A percentile compares a stretch with the other conserved stretches of the same genome.
Evolutionary conservation across 2,113 vertebrate genomes (phyloP).

Genomic region (Osmerus mordax): DNA sequence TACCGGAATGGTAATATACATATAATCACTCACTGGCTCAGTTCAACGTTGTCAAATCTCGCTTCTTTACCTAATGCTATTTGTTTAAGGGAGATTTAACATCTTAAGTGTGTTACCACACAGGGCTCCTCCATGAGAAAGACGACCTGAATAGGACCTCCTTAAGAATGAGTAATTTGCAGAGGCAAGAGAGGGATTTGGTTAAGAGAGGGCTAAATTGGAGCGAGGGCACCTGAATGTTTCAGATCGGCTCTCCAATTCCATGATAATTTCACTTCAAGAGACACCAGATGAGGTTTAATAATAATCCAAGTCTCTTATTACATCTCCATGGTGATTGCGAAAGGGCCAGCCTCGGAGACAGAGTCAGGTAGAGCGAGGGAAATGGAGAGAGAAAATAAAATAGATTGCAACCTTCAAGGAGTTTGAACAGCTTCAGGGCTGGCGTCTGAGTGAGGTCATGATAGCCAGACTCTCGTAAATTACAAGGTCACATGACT

Average conservation of each 20-base stretch:
- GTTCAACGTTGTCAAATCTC: slow-evolving; percentile 24
- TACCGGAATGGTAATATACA: slow-evolving; percentile 39
- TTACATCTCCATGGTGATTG: slow-evolving; percentile 47
- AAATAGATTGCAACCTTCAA: slow-evolving; percentile 39
- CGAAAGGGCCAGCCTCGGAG: slow-evolving; percentile 44
- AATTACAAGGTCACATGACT: too few species aligned
- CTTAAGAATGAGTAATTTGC: slow-evolving; percentile 24
- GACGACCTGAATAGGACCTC: slow-evolving; percentile 13
- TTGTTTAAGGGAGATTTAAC: slow-evolving; percentile 26
- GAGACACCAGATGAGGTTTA: slow-evolving; percentile 30
- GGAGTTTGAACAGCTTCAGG: slow-evolving; percentile 40
- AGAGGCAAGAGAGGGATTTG: slow-evolving; percentile 16
- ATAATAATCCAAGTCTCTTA: slow-evolving; percentile 40
- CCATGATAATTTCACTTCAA: slow-evolving; percentile 30
- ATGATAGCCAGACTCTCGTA: not conserved
- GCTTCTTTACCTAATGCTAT: slow-evolving; percentile 43
- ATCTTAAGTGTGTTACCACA: slow-evolving; percentile 24
- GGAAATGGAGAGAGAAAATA: slow-evolving; percentile 15
- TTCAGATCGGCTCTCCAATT: slow-evolving; percentile 29
- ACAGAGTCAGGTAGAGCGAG: slow-evolving; percentile 8
- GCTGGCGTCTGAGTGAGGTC: slow-evolving; percentile 34
- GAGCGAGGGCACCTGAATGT: slow-evolving; percentile 9
- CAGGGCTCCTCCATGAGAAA: slow-evolving; percentile 11
- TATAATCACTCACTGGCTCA: slow-evolving; percentile 28
- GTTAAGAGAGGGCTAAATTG: slow-evolving; percentile 4